Conservation (phyloP, 2,113 vertebrate genomes). For the Podarcis raffonei region DNA sequence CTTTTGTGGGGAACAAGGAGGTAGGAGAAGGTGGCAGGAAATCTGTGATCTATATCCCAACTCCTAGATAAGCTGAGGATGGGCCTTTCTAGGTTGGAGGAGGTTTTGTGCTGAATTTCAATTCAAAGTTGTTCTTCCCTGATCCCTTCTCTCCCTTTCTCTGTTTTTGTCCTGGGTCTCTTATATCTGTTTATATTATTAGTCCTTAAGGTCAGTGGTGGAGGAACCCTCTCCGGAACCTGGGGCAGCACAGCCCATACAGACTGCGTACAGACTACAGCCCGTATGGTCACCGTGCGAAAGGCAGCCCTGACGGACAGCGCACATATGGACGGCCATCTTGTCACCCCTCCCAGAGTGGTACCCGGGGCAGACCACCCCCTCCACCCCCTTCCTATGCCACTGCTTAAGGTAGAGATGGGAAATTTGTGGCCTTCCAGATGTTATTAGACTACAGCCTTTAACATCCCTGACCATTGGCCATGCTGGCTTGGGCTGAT, state of each 20-base stretch:
- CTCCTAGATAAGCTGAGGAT: background rate
- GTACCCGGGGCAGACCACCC: no score
- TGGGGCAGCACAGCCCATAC: no score
- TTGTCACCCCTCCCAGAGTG: no score
- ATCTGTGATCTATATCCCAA: background rate
- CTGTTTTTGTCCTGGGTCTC: background rate
- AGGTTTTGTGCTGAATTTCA: background rate
- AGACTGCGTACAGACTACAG: no score
- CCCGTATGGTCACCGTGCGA: no score
- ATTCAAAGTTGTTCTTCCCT: background rate
- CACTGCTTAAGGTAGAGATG: background rate
- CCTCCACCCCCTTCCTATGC: no score
- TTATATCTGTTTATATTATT: background rate
- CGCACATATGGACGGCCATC: no score
- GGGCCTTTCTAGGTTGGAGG: background rate
- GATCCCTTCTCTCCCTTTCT: background rate
- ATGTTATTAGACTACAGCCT: background rate
- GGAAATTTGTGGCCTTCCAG: background rate
- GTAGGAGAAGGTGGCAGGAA: background rate
- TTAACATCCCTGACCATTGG: no score
- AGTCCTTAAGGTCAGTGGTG: no score
- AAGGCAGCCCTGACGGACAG: no score
- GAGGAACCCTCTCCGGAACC: no score
- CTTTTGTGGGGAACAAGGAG: background rate
- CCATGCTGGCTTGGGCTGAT: no score